Evolutionary conservation across 2,888 invertebrate genomes (phyloP).

Genomic region (Hydraecia micacea): DNA sequence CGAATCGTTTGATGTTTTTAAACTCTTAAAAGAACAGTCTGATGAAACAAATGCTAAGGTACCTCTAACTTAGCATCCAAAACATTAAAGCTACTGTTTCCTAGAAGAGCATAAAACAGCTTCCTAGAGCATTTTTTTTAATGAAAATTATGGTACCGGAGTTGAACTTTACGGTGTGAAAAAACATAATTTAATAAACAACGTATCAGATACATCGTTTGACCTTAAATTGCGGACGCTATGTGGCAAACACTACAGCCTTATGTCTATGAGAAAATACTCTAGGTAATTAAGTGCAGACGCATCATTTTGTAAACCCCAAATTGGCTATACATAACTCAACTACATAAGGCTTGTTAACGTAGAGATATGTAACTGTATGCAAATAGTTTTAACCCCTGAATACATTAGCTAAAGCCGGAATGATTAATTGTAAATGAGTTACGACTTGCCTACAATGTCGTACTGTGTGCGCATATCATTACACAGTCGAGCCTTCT

Average conservation of each 20-base stretch:
- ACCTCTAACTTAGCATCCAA: not conserved
- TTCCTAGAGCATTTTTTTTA: too few relatives aligned
- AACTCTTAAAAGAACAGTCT: not conserved
- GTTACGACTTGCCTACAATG: slow-evolving; percentile 62
- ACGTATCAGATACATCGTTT: not conserved
- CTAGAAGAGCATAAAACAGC: too few relatives aligned
- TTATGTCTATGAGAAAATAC: not conserved
- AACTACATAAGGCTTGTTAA: slow-evolving; percentile 53
- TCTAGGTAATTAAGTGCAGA: not conserved
- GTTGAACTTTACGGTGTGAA: not conserved
- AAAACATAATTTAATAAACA: not conserved
- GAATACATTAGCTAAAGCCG: slow-evolving; percentile 68
- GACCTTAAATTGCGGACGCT: not conserved
- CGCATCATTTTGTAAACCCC: slow-evolving; percentile 31
- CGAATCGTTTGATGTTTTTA: not conserved
- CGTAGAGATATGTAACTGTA: slow-evolving; percentile 67
- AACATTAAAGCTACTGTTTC: not conserved
- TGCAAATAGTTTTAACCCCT: slow-evolving; percentile 69
- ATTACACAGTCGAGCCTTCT: slow-evolving; percentile 23
- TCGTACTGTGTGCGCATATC: slow-evolving; percentile 41
- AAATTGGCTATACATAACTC: slow-evolving; percentile 49
- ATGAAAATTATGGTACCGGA: not conserved
- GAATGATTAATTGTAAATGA: slow-evolving; percentile 66
- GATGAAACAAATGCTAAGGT: not conserved
- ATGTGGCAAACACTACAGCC: not conserved